These are phyloP conservation scores for Chymomyza fuscimana DNA, from an alignment of 2,888 invertebrate genomes.

Conservation along the genomic window DNA sequence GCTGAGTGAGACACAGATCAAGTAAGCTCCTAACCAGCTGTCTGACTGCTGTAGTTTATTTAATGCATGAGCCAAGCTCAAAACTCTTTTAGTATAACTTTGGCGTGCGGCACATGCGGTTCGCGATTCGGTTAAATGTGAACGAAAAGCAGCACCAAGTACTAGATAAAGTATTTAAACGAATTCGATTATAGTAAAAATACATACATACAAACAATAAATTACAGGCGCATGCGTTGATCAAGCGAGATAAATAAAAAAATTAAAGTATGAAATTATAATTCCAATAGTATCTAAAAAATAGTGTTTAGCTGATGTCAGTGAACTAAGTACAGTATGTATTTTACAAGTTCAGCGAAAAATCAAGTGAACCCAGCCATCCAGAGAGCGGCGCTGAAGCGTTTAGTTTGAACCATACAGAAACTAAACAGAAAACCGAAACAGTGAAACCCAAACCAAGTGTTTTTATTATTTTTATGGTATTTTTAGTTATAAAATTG, in stretches of 20 bases:
- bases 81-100: slow-evolving; percentile 79
- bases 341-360: slow-evolving; percentile 8
- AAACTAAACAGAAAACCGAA: slow-evolving; percentile 20
- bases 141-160: slow-evolving; percentile 40
- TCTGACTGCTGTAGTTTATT: slow-evolving; percentile 63
- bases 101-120: slow-evolving; percentile 77
- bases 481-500: slow-evolving; percentile 55
- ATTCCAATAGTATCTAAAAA: slow-evolving; percentile 35
- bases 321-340: slow-evolving; percentile 24
- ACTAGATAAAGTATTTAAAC: slow-evolving; percentile 26
- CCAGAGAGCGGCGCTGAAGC: slow-evolving; percentile 60
- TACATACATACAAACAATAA: slow-evolving; percentile 32
- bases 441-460: slow-evolving; percentile 44
- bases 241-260: slow-evolving; percentile 42
- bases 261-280: slow-evolving; percentile 43
- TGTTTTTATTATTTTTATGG: slow-evolving; percentile 25
- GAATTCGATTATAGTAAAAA: slow-evolving; percentile 33
- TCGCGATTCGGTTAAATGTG: slow-evolving; percentile 50
- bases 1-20: neutral
- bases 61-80: slow-evolving; percentile 63
- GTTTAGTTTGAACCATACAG: slow-evolving; percentile 59
- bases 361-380: slow-evolving; percentile 43
- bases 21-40: slow-evolving; percentile 51
- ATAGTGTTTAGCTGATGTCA: slow-evolving; percentile 60
- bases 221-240: slow-evolving; percentile 50